Evolutionary conservation across 2,113 vertebrate genomes (phyloP), one percentile per base, ranked within the genome.

Genomic region (Sinocyclocheilus anshuiensis): DNA sequence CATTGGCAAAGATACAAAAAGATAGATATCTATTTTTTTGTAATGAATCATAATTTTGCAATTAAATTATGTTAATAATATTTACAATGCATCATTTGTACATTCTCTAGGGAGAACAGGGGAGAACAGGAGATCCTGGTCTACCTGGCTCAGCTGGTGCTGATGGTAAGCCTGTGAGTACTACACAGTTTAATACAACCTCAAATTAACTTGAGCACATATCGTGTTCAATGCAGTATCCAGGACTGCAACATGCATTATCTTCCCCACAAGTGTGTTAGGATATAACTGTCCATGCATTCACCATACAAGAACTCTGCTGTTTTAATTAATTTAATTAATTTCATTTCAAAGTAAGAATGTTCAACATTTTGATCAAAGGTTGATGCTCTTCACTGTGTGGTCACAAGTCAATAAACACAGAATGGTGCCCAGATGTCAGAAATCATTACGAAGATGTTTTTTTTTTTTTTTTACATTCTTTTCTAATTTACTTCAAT

Each of bases 81-180:
- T 55, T 77, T 24, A 69, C 39, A 87, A 29, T n/a, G 42, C 20
- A 74, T 86, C 24, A 42, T 26, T 86, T 11, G 8, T 36, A 79
- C 79, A 79, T 84, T 81, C 84, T 91, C 7, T 81, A 99, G 97
- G 98, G 98, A 88, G 96, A 97, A 53, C 88, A 91, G 90, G 98
- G 98, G 88, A 93, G 86, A 61, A 89, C 91, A 63, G 97, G 97
- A 72, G 94, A 91, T 84, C 93, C 94, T 84, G 97, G 98, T 87
- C 95, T 94, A 90, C 94, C 96, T 92, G 98, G 98, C 92, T 95
- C 95, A 91, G 91, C 95, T 95, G 98, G 98, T 97, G 96, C 97
- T 97, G 98, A 99, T 97, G 98, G 98, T 99, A 99, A 99, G 98
- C 97, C 97, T 99, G 98, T 99, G 98, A 99, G 98, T 99, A 99